Evolutionary conservation across 2,888 invertebrate species (phyloP).

Genomic region (Hecatera dysodea): DNA sequence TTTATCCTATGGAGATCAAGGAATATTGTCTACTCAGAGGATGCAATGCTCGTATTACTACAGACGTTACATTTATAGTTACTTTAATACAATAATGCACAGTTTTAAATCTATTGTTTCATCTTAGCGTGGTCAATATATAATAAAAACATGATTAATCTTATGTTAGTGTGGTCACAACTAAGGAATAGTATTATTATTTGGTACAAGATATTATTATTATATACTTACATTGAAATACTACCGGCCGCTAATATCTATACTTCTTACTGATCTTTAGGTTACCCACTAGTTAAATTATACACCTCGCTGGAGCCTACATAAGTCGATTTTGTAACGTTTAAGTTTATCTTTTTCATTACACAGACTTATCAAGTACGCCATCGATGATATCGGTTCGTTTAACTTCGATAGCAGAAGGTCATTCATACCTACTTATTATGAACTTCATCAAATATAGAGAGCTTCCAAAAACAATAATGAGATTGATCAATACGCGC

Average conservation of each 20-base stretch:
- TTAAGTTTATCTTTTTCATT: constrained; percentile 43
- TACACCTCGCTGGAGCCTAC: not conserved
- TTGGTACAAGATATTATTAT: not conserved
- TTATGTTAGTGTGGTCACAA: not conserved
- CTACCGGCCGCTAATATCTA: not conserved
- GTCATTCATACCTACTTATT: constrained; percentile 61
- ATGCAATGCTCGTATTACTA: not conserved
- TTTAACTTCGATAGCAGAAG: constrained; percentile 52
- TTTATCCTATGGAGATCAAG: constrained; percentile 1
- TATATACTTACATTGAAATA: not conserved
- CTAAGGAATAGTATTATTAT: not conserved
- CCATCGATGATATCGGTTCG: constrained; percentile 46
- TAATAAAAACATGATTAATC: not conserved
- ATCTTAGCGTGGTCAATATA: not conserved
- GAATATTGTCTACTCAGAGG: not conserved
- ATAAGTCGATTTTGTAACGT: constrained; percentile 25
- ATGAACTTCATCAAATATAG: constrained; percentile 69
- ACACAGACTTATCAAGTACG: constrained; percentile 45
- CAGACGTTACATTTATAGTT: not conserved
- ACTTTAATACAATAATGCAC: not conserved
- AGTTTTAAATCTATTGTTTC: not conserved
- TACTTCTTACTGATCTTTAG: not conserved
- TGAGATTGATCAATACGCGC: constrained; percentile 81
- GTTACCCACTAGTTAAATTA: constrained; percentile 20
- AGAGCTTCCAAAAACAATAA: constrained; percentile 69